Base-by-base conservation (phyloP, 2,888 invertebrate species). In the Sinopyrophorus schimmeli region DNA sequence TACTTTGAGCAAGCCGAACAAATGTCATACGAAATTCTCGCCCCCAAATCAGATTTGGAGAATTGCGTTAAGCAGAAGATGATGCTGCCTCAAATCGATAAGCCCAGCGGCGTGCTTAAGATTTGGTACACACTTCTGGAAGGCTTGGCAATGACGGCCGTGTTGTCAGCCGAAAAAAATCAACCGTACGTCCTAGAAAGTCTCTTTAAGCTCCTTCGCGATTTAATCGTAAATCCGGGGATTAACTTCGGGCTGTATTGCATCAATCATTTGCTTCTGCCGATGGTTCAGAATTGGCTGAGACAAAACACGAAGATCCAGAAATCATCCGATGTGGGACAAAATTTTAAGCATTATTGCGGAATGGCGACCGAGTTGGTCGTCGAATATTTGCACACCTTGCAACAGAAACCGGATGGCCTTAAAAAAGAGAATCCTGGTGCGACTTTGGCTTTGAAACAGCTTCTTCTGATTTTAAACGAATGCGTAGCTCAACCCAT, bases 291-390 rank as follows among this genome's bases (percentile, higher is more conserved):
- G 74, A 87, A 88, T 64, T 96, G 96, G 96, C 75, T 95, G 48
- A 79, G 94, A 6, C 85, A 86, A 69, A 72, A 73, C 44, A 50
- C 59, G 11, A 77, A 76, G 58, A 82, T 84, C 3, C 82, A 83
- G 58, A 78, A 84, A 55, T 81, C 87, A 54, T 85, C 87, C 83
- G 84, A 89, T 57, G 82, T 88, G 35, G 88, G 89, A 70, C 86
- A 92, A 55, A 94, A 93, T 71, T 95, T 95, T 66, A 95, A 95
- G 67, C 95, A 96, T 68, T 94, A 92, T 67, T 92, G 92, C 65
- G 95, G 96, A 5, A 83, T 94, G 74, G 89, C 92, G 6, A 92
- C 93, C 1, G 95, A 96, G 66, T 77, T 94, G 17, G 84, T 94
- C 20, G 95, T 95, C 0, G 86, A 92, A 63, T 92, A 91, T 61